Evolutionary conservation across 2,888 invertebrate genomes (phyloP), one percentile per base, ranked within the genome.

Genomic region (Leptinotarsa peninsularis): DNA sequence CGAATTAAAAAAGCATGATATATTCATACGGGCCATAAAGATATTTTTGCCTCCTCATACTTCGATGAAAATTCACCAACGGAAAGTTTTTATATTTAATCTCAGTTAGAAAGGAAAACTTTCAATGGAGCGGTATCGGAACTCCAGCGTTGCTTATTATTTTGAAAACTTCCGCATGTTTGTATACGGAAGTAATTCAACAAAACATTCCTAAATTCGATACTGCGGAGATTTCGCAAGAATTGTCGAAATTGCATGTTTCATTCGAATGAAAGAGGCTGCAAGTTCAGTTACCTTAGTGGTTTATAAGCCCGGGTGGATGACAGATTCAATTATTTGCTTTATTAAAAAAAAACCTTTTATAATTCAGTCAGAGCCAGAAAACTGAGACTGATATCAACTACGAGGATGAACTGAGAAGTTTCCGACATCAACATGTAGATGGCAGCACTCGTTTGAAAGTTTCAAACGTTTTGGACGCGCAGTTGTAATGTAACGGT

Each of bases 1-100:
- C 56, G 72, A 76, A 78, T 78, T 78, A 78, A 78, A 78, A 78
- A 78, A 71, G 63, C 76, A 73, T 78, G 76, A 78, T 78, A 76
- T 76, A 78, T 78, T 78, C 78, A 78, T 78, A 76, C 72, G 75
- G 73, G 74, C 72, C 76, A 76, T 76, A 76, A 76, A 78, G 75
- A 78, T 78, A 77, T 78, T 76, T 74, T 76, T 76, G 76, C 67
- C 67, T 71, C 73, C 75, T 74, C 72, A 69, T 71, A 73, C 68
- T 72, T 67, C 71, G 76, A 76, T 75, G 76, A 78, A 76, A 78
- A 76, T 71, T 54, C 58, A 43, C 49, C 63, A 33, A n/a, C 67
- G 63, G 43, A 75, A 79, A 79, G 66, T 79, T 79, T 79, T 71
- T 72, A 72, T 76, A 78, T 79, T 78, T 76, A 79, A 79, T 76